These are phyloP conservation scores for Aramus guarauna DNA, from an alignment of 2,113 vertebrate species.

Conservation along the genomic window DNA sequence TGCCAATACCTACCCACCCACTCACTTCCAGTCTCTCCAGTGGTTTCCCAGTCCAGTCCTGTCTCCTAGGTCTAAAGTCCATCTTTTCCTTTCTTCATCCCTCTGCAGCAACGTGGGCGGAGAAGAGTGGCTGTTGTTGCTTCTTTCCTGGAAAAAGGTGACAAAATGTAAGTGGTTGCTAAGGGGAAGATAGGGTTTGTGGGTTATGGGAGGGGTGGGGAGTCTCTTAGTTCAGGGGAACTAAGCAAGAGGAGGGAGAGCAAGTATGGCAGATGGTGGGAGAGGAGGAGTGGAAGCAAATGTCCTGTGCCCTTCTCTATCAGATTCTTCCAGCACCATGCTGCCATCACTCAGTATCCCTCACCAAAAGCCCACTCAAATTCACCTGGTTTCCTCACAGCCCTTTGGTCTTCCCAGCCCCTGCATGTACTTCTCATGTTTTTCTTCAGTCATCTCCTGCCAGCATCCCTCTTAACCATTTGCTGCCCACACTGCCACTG, in stretches of 20 bases:
- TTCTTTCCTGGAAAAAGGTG: neutral
- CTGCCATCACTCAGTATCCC: neutral
- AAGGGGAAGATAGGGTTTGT: neutral
- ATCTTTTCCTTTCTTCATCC: neutral
- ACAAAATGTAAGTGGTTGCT: neutral
- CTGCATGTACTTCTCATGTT: neutral
- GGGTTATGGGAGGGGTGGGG: neutral
- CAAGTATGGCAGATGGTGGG: neutral
- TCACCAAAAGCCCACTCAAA: neutral
- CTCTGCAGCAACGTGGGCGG: neutral
- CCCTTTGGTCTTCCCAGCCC: neutral
- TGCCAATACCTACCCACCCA: neutral
- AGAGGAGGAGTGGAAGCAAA: neutral
- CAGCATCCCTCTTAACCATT: neutral
- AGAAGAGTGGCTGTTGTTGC: neutral
- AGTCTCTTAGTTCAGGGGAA: neutral
- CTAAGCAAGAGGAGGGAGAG: neutral
- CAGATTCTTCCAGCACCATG: neutral
- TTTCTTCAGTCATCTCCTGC: neutral
- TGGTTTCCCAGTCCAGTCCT: neutral
- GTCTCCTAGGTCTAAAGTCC: neutral
- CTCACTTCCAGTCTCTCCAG: neutral
- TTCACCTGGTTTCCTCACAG: neutral
- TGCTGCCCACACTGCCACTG: neutral
- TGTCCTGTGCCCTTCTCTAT: neutral